Evolutionary conservation across 2,113 vertebrate genomes (phyloP).

Genomic region (Megaleporinus macrocephalus): DNA sequence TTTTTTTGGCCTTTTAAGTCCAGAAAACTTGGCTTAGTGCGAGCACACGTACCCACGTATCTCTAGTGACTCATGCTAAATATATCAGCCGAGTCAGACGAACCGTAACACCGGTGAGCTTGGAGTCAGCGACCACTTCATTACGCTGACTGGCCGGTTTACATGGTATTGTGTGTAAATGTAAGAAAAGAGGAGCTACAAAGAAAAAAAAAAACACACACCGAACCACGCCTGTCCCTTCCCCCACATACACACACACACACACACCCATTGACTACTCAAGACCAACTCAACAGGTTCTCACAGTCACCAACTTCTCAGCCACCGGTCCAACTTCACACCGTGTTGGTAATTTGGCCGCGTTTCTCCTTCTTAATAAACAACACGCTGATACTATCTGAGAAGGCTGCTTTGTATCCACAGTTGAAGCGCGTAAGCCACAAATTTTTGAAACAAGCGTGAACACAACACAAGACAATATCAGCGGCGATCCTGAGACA

Average conservation of each 20-base stretch:
- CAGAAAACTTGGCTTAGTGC: neutral
- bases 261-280: conserved; percentile 54
- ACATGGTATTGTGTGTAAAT: conserved; percentile 49
- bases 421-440: too few relatives aligned
- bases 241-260: conserved; percentile 43
- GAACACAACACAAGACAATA: neutral
- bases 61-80: neutral
- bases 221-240: conserved; percentile 63
- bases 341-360: too few relatives aligned
- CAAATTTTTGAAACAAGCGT: neutral
- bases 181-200: conserved; percentile 39
- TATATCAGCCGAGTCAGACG: neutral
- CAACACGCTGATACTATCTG: neutral
- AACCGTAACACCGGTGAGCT: neutral
- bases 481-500: too few relatives aligned
- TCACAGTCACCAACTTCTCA: neutral
- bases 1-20: conserved; percentile 50
- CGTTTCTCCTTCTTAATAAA: conserved; percentile 27
- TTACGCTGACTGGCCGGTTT: conserved; percentile 1
- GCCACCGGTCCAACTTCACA: neutral
- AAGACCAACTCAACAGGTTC: conserved; percentile 60
- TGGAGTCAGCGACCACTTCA: neutral
- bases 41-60: neutral
- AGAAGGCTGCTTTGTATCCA: too few relatives aligned
- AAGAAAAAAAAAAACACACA: conserved; percentile 52